A percentile compares a stretch with the other conserved stretches of the same genome.
phyloP scores from a whole-genome alignment of 92 coral and sea anemone species.

The Phenganax marumi region DNA sequence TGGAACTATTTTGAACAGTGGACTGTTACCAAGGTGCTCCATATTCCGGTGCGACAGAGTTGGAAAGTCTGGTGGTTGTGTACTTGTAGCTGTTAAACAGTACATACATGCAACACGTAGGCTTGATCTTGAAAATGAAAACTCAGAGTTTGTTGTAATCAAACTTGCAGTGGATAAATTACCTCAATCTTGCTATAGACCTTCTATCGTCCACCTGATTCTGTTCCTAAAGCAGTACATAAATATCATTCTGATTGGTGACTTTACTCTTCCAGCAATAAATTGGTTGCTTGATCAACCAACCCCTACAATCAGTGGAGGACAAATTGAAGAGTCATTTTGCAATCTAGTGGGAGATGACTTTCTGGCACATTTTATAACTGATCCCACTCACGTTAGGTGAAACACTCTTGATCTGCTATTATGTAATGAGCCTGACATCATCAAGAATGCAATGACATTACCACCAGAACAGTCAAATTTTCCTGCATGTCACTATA shows the following conservation, averaged over 20 bases:
- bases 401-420: slow-evolving; percentile 38
- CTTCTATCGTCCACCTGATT: slow-evolving; percentile 37
- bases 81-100: slow-evolving; percentile 51
- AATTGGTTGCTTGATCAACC: slow-evolving; percentile 50
- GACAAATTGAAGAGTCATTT: slow-evolving; percentile 27
- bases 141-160: slow-evolving; percentile 53
- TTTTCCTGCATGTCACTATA: slow-evolving; percentile 60
- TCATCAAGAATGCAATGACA: slow-evolving; percentile 44
- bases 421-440: slow-evolving; percentile 36
- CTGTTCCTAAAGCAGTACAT: slow-evolving; percentile 37
- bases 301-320: slow-evolving; percentile 44
- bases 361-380: slow-evolving; percentile 44
- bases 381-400: slow-evolving; percentile 47
- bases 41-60: background rate
- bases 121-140: slow-evolving; percentile 47
- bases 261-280: slow-evolving; percentile 53
- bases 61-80: slow-evolving; percentile 42
- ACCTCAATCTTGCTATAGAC: slow-evolving; percentile 42
- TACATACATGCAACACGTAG: slow-evolving; percentile 42
- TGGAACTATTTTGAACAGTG: slow-evolving; percentile 40
- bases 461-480: slow-evolving; percentile 26
- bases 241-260: slow-evolving; percentile 49
- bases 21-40: slow-evolving; percentile 26
- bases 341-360: slow-evolving; percentile 48
- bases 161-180: slow-evolving; percentile 25